Evolutionary conservation across 2,797 vertebrate genomes (phyloP).

Genomic region (Poecile montanus): DNA sequence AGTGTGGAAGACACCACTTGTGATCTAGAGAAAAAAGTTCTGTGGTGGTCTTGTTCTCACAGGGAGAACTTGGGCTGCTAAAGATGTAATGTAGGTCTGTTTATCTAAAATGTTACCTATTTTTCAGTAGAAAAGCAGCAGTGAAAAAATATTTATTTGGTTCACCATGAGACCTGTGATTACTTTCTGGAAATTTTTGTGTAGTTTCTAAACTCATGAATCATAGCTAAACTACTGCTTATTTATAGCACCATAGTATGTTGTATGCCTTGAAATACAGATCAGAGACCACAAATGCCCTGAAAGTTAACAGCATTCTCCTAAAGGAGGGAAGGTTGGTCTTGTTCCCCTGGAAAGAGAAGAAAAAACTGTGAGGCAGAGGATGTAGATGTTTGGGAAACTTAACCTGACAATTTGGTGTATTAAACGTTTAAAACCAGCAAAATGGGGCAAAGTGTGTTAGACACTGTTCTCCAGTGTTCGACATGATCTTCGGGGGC

Average conservation of each 20-base stretch:
- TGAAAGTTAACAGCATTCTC: neutral
- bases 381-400: neutral
- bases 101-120: neutral
- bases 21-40: neutral
- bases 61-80: neutral
- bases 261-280: neutral
- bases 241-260: neutral
- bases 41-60: neutral
- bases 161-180: neutral
- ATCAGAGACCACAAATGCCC: neutral
- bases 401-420: neutral
- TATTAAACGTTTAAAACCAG: neutral
- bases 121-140: neutral
- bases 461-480: rapidly evolving
- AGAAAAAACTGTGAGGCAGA: neutral
- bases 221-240: neutral
- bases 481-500: rapidly evolving
- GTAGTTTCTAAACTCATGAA: neutral
- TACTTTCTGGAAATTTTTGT: neutral
- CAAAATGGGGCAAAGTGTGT: neutral
- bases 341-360: neutral
- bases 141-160: neutral
- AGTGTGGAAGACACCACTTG: neutral
- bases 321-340: neutral
- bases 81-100: neutral